Evolutionary conservation across 2,113 vertebrate species (phyloP), one percentile per base, ranked within the genome.

Genomic region (Mellivora capensis): DNA sequence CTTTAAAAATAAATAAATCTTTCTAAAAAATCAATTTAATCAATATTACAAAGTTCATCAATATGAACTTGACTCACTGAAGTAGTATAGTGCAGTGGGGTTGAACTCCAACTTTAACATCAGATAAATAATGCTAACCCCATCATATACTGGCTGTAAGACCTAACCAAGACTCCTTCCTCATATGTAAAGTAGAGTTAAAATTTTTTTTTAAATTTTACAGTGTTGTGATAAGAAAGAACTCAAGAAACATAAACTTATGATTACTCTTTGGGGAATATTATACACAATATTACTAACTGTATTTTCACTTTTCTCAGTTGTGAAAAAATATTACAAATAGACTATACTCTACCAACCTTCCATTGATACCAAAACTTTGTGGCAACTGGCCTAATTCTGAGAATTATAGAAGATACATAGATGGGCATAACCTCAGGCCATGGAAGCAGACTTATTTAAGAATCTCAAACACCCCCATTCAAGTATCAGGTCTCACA

Each of bases 321-420:
- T n/a, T 80, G 6, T 52, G 72, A 85, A 77, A 89, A 89, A 96
- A 94, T 82, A 95, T 86, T 77, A 61, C 15, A 72, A 27, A 96
- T 2, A 62, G 25, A 89, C 27, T 21, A 49, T 11, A 81, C 42
- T 69, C 20, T 84, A 89, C 34, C 59, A 74, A 83, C 11, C 15
- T 85, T 62, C 74, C 18, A 9, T 4, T 94, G 23, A 83, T 82
- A 89, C 21, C 44, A 92, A 72, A 17, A 37, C 37, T 94, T 95
- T 82, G 42, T 27, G 91, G 59, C 29, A 74, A 88, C 94, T 93
- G 52, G 12, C 23, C 52, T 44, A 47, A 20, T 88, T 93, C 81
- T 88, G 49, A 91, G 21, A 74, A 91, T 91, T 89, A 88, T 34
- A 67, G 54, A 92, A 57, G 27, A 90, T 62, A 9, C 8, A 31